Percentiles rank a stretch among this genome's conserved stretches.
Conservation (phyloP, 2,113 vertebrate genomes). For the Dissostichus mawsoni region DNA sequence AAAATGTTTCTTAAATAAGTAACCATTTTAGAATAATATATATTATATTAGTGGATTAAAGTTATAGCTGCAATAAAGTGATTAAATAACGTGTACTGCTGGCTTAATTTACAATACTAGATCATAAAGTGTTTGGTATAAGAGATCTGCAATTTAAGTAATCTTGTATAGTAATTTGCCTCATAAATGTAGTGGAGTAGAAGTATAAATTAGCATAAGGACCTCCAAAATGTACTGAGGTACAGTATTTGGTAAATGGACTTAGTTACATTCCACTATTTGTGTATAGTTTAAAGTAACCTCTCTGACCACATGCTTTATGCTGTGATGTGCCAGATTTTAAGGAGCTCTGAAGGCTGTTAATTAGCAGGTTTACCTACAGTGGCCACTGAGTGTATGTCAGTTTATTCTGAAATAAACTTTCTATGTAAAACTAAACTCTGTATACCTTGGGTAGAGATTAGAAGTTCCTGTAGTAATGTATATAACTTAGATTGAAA, state of each 20-base stretch:
- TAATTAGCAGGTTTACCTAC: constrained; percentile 1
- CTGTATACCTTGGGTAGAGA: background rate
- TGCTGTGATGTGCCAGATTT: background rate
- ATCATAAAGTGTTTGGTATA: no score
- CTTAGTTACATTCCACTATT: no score
- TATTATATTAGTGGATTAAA: background rate
- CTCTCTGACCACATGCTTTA: background rate
- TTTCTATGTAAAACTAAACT: background rate
- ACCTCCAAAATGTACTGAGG: no score
- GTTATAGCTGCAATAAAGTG: background rate
- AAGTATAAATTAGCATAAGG: no score
- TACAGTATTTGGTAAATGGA: no score
- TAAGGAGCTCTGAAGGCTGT: background rate
- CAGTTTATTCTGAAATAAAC: background rate
- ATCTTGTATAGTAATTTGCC: no score
- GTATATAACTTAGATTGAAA: background rate
- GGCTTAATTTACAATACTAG: no score
- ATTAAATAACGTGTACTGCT: no score
- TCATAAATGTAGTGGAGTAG: no score
- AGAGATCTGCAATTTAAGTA: no score
- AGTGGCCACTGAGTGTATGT: background rate
- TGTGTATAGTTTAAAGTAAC: background rate
- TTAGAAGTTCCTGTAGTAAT: background rate
- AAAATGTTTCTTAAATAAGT: no score
- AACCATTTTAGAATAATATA: no score